These are phyloP conservation scores for Mugil cephalus DNA, from an alignment of 2,113 vertebrate species.

Conservation along the genomic window DNA sequence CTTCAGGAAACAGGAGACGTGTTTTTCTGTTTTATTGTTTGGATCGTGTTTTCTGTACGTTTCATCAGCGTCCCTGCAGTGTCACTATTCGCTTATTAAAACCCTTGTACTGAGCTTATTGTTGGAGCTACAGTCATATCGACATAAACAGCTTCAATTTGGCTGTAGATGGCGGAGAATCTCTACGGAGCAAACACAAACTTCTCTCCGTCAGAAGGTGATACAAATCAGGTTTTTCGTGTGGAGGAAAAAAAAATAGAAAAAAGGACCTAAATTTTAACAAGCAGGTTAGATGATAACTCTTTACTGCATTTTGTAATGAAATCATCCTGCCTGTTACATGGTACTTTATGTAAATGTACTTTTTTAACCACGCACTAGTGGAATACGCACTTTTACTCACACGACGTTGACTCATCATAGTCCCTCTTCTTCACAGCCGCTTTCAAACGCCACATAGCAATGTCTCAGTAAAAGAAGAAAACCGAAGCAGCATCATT, in stretches of 20 bases:
- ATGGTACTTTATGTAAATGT: too few relatives aligned
- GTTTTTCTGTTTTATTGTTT: background rate
- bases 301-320: too few relatives aligned
- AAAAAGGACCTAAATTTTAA: too few relatives aligned
- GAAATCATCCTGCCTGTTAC: too few relatives aligned
- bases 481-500: too few relatives aligned
- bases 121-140: slow-evolving; percentile 5
- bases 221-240: background rate
- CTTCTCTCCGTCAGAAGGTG: background rate
- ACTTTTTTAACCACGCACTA: too few relatives aligned
- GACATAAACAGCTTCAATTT: slow-evolving; percentile 19
- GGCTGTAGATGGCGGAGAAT: slow-evolving; percentile 3
- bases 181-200: slow-evolving; percentile 6
- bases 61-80: background rate
- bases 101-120: slow-evolving; percentile 20
- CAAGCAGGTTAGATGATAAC: too few relatives aligned
- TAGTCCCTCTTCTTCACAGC: too few relatives aligned
- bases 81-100: slow-evolving; percentile 18
- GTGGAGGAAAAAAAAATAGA: background rate
- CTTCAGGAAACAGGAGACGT: background rate
- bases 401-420: too few relatives aligned
- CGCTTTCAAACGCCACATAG: too few relatives aligned
- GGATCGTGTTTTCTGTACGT: slow-evolving; percentile 1
- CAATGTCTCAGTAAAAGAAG: too few relatives aligned
- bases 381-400: too few relatives aligned